These are phyloP conservation scores for Scolopax rusticola DNA, from an alignment of 2,797 vertebrate genomes.

Conservation along the genomic window DNA sequence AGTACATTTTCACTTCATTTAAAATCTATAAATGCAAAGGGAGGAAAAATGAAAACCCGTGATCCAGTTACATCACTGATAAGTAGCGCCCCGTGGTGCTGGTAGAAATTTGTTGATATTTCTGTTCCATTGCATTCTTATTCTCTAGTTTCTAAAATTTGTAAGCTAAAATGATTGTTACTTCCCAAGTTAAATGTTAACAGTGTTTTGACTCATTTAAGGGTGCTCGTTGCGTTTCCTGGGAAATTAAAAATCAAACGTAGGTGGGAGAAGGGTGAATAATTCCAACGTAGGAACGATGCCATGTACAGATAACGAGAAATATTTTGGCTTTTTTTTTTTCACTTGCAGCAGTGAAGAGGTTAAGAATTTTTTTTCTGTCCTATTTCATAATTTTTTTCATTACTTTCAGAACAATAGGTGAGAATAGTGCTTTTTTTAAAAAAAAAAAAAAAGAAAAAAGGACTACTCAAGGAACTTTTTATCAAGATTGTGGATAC, in stretches of 20 bases:
- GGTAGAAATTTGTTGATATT: neutral
- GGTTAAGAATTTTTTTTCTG: neutral
- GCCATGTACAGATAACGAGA: fast-evolving
- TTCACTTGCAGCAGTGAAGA: neutral
- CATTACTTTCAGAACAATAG: neutral
- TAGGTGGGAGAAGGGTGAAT: neutral
- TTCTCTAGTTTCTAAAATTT: neutral
- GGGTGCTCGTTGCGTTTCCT: neutral
- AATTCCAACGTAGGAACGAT: neutral
- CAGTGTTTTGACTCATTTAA: neutral
- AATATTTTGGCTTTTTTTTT: neutral
- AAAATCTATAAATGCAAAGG: constrained; percentile 65
- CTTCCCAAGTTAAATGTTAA: neutral
- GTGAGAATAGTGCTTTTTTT: neutral
- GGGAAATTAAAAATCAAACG: too few species aligned
- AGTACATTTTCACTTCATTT: constrained; percentile 75
- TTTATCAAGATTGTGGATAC: neutral
- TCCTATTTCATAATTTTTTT: neutral
- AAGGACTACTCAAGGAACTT: neutral
- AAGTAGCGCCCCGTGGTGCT: constrained; percentile 27
- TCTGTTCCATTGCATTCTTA: neutral
- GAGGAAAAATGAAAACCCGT: constrained; percentile 61
- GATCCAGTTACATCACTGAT: constrained; percentile 43
- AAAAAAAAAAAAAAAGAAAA: neutral
- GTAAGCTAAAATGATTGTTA: neutral